Percentiles rank a stretch among this genome's conserved stretches.
phyloP scores from a whole-genome alignment of 2,113 vertebrate genomes.

The Lamprologus lemairii region DNA sequence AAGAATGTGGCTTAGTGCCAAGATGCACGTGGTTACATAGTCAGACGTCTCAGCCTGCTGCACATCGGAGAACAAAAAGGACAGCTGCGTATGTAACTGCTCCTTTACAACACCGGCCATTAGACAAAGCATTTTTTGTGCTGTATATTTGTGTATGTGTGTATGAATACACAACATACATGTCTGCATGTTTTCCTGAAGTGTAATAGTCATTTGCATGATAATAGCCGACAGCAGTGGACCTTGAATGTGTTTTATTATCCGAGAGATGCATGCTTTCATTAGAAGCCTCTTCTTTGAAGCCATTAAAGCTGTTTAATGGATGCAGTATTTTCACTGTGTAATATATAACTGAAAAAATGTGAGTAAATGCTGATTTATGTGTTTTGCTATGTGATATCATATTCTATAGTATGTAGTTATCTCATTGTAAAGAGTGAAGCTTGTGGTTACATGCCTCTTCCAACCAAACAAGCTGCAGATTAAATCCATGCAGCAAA shows the following conservation, averaged over 20 bases:
- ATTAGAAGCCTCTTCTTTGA: background rate
- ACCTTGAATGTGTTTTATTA: background rate
- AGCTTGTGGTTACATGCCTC: background rate
- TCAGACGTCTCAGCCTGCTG: background rate
- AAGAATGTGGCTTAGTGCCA: slow-evolving; percentile 12
- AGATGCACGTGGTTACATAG: background rate
- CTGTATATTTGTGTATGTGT: background rate
- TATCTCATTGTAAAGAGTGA: background rate
- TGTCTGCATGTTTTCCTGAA: background rate
- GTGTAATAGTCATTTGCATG: background rate
- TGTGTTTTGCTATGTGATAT: background rate
- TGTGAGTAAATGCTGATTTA: background rate
- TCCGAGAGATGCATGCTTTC: background rate
- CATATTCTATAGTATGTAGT: background rate
- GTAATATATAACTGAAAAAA: background rate
- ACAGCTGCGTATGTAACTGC: background rate
- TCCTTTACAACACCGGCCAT: background rate
- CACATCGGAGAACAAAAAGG: background rate
- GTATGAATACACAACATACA: background rate
- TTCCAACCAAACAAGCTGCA: background rate
- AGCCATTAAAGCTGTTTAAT: background rate
- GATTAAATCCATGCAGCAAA: background rate
- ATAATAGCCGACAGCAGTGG: background rate
- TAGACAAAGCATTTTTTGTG: background rate
- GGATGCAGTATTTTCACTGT: background rate